These are phyloP conservation scores for Phataginus tricuspis DNA, from an alignment of 2,797 vertebrate species.

Conservation along the genomic window DNA sequence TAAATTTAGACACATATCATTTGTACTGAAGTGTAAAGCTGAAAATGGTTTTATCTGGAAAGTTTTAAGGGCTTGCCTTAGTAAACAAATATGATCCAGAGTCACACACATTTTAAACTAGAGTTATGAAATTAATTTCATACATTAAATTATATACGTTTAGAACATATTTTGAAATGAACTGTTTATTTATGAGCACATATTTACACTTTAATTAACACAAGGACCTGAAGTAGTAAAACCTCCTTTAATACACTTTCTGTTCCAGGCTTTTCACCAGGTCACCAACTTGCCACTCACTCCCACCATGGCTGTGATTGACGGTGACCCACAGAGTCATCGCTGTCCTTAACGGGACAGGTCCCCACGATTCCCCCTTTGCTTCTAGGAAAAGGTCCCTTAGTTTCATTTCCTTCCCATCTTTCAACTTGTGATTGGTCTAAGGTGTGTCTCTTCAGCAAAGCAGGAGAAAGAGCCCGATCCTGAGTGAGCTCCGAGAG, in stretches of 20 bases:
- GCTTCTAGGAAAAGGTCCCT: not conserved
- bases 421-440: not conserved
- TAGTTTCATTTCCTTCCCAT: not conserved
- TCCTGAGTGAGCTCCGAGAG: not conserved
- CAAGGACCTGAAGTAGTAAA: not conserved
- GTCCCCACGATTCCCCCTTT: not conserved
- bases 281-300: not conserved
- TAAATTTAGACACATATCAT: slow-evolving; percentile 56
- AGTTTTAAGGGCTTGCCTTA: slow-evolving; percentile 26
- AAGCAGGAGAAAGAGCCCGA: not conserved
- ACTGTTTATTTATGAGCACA: not conserved
- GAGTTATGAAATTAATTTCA: slow-evolving; percentile 4
- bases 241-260: not conserved
- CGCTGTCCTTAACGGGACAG: not conserved
- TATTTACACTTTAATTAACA: slow-evolving; percentile 26
- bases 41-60: slow-evolving; percentile 50
- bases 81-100: slow-evolving; percentile 3
- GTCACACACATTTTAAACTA: slow-evolving; percentile 22
- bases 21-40: slow-evolving; percentile 9
- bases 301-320: not conserved
- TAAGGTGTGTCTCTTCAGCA: not conserved
- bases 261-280: slow-evolving; percentile 3
- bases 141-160: not conserved
- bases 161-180: slow-evolving; percentile 34
- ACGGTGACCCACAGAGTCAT: not conserved